Conservation (phyloP, 1,140 invertebrate species). For the Oryctes rhinoceros region DNA sequence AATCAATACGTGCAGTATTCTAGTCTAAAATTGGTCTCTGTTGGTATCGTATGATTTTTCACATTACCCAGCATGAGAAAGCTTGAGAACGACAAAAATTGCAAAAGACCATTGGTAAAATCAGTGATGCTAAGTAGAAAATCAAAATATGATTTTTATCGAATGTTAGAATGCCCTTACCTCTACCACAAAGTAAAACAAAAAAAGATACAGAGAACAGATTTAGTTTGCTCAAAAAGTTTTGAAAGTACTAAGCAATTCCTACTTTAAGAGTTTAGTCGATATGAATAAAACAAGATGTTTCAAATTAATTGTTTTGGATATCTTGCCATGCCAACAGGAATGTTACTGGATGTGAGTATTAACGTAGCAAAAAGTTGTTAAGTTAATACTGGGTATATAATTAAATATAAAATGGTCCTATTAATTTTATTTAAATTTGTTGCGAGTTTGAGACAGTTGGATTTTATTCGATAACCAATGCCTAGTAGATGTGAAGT, state of each 20-base stretch:
- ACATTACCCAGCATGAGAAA: constrained; percentile 27
- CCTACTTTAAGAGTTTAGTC: background rate
- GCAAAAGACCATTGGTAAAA: constrained; percentile 24
- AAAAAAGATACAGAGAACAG: background rate
- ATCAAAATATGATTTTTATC: constrained; percentile 10
- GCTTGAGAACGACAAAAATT: constrained; percentile 25
- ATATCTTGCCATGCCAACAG: constrained; percentile 21
- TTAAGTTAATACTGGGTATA: constrained; percentile 35
- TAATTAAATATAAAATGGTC: constrained; percentile 17
- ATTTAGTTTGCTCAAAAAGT: constrained; percentile 21
- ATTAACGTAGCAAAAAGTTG: constrained; percentile 25
- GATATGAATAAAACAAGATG: constrained; percentile 2
- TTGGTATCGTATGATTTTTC: constrained; percentile 17
- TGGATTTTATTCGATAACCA: constrained; percentile 35
- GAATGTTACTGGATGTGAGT: constrained; percentile 33
- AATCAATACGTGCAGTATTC: constrained; percentile 26
- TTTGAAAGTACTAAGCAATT: constrained; percentile 19
- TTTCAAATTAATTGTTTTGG: constrained; percentile 25
- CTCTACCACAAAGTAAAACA: constrained; percentile 9
- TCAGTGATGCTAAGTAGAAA: background rate
- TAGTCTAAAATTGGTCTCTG: constrained; percentile 28
- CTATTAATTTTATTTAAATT: constrained; percentile 26
- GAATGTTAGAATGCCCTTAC: constrained; percentile 11
- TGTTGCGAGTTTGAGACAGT: constrained; percentile 31
- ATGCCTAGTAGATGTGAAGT: constrained; percentile 44